phyloP scores from a whole-genome alignment of 2,888 invertebrate species.

The Dicycla oo region DNA sequence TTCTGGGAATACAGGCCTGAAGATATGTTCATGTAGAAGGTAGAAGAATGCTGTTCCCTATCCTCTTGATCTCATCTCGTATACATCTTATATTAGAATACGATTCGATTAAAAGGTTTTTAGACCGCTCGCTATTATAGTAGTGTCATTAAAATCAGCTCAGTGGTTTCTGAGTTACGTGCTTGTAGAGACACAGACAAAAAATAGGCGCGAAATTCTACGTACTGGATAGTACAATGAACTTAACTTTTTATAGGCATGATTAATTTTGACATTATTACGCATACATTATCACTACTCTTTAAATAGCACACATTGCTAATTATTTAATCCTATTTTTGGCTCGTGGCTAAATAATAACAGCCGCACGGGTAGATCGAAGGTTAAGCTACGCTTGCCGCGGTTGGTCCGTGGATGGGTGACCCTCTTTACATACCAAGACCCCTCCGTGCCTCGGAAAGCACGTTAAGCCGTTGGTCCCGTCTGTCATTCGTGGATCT shows the following conservation, averaged over 20 bases:
- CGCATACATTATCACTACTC: background rate
- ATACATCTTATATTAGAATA: background rate
- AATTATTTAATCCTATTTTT: background rate
- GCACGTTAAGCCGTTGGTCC: too few species aligned
- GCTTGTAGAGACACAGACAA: conserved; percentile 12
- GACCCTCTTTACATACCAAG: too few species aligned
- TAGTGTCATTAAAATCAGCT: conserved; percentile 39
- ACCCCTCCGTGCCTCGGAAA: too few species aligned
- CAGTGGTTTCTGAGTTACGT: conserved; percentile 33
- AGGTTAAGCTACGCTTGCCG: too few species aligned
- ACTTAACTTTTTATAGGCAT: conserved; percentile 29
- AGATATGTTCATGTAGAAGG: background rate
- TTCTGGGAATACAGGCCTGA: too few species aligned
- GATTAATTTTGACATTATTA: conserved; percentile 13
- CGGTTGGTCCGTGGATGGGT: too few species aligned
- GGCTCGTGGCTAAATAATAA: too few species aligned
- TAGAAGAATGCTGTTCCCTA: background rate
- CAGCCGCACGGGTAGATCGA: too few species aligned
- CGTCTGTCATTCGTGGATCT: too few species aligned
- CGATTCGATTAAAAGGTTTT: background rate
- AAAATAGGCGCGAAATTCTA: conserved; percentile 42
- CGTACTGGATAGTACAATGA: conserved; percentile 45
- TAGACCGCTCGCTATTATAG: background rate
- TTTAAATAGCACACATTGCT: background rate
- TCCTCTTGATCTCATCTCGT: background rate